phyloP scores from a whole-genome alignment of 2,888 invertebrate species.

The Rotaria sp. region DNA sequence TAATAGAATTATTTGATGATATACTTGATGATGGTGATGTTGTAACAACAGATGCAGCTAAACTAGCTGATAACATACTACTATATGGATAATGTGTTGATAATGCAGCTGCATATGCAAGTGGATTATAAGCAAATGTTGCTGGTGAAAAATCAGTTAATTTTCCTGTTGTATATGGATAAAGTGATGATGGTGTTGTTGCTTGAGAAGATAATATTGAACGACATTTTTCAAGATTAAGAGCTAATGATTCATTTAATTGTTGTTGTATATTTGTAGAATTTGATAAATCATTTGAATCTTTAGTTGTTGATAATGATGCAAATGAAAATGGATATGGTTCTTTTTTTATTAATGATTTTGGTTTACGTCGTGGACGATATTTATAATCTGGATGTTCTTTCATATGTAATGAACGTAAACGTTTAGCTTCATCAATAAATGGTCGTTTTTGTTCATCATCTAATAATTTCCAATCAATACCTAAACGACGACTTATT shows the following conservation, averaged over 20 bases:
- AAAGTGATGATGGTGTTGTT: background rate
- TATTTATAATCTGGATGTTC: slow-evolving; percentile 99
- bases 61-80: background rate
- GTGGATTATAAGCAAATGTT: slow-evolving; percentile 16
- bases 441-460: slow-evolving; percentile 94
- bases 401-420: slow-evolving; percentile 96
- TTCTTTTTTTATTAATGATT: slow-evolving; percentile 55
- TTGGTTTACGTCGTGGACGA: slow-evolving; percentile 86
- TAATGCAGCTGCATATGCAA: background rate
- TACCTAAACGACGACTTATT: slow-evolving; percentile 89
- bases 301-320: background rate
- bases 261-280: slow-evolving; percentile 10
- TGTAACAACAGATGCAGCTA: slow-evolving; percentile 2
- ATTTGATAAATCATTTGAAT: background rate
- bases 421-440: slow-evolving; percentile 93
- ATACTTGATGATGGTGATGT: background rate
- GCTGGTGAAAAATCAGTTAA: slow-evolving; percentile 14
- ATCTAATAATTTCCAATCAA: slow-evolving; percentile 92
- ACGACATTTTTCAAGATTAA: slow-evolving; percentile 23
- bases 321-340: slow-evolving; percentile 12
- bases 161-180: background rate
- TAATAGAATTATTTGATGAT: background rate
- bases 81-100: background rate
- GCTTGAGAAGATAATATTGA: background rate
- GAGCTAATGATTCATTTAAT: slow-evolving; percentile 23